Evolutionary conservation across 2,113 vertebrate genomes (phyloP), one percentile per base, ranked within the genome.

Genomic region (Corythaixoides concolor): DNA sequence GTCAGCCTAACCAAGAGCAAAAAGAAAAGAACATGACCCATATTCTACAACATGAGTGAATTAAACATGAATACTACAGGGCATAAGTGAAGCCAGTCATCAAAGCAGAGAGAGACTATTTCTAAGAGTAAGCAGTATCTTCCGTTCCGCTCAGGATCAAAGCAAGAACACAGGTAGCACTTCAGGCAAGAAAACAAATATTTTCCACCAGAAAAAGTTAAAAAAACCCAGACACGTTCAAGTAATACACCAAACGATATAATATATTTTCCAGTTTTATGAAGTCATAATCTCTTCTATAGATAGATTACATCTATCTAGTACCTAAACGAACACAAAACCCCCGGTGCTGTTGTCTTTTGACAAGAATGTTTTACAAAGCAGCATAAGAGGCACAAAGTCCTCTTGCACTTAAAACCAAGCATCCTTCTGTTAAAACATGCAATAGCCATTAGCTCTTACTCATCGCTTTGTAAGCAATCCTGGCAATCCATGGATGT

Each of bases 41-140:
- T 84, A 97, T 97, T 97, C 89, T 84, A 59, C 90, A 90, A 72
- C 6, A 6, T 19, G 39, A 93, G 92, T 97, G 91, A 97, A 97
- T 95, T 94, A 94, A 97, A 96, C 80, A 94, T 96, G 85, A 94
- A 76, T 84, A 82, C 90, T 95, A 97, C 82, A 81, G 92, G 89
- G 89, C 85, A 83, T 72, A 85, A 89, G 52, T 53, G 84, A 96
- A 97, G 83, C 47, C 72, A 95, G 83, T 41, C 77, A 93, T 74
- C 86, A 91, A 93, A 94, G 75, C 90, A 79, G 17, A 15, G 37
- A 91, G 19, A 80, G 47, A 82, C 43, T 75, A 43, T 66, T 92
- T 80, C 79, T 80, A 86, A 76, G 49, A 95, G 52, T 55, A 28
- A 95, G 45, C 28, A 58, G 39, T 17, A 69, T 69, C 49, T 92